Evolutionary conservation across 2,888 invertebrate species (phyloP).

Genomic region (Nomada ferruginata): DNA sequence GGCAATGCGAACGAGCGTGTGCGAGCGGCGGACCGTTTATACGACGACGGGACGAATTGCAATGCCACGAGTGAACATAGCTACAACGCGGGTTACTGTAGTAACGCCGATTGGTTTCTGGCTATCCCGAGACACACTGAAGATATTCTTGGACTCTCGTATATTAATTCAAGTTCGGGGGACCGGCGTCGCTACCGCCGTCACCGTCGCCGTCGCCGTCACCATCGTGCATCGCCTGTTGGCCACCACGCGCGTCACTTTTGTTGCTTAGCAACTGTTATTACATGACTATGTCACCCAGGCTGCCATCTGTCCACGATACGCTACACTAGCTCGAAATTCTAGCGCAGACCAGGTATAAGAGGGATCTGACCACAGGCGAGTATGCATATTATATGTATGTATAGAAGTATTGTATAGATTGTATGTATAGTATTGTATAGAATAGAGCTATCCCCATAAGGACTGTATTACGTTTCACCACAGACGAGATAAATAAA

Average conservation of each 20-base stretch:
- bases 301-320: too few relatives aligned
- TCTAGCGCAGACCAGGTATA: too few relatives aligned
- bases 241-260: constrained; percentile 70
- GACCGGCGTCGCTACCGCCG: constrained; percentile 68
- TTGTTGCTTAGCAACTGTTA: constrained; percentile 80
- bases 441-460: too few relatives aligned
- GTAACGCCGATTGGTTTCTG: constrained; percentile 70
- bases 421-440: too few relatives aligned
- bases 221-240: constrained; percentile 59
- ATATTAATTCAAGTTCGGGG: constrained; percentile 79
- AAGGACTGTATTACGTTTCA: too few relatives aligned
- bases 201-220: constrained; percentile 43
- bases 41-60: constrained; percentile 16
- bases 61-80: constrained; percentile 55
- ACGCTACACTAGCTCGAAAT: too few relatives aligned
- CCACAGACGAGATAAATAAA: too few relatives aligned
- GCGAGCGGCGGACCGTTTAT: constrained; percentile 40
- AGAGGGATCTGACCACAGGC: too few relatives aligned
- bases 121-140: constrained; percentile 70
- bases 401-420: too few relatives aligned
- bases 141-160: constrained; percentile 80
- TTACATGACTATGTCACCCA: too few relatives aligned
- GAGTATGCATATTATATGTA: too few relatives aligned
- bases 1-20: constrained; percentile 29
- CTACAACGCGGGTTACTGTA: constrained; percentile 71